Conservation (phyloP, 1,140 invertebrate genomes). For the Psilanteris sp. region DNA sequence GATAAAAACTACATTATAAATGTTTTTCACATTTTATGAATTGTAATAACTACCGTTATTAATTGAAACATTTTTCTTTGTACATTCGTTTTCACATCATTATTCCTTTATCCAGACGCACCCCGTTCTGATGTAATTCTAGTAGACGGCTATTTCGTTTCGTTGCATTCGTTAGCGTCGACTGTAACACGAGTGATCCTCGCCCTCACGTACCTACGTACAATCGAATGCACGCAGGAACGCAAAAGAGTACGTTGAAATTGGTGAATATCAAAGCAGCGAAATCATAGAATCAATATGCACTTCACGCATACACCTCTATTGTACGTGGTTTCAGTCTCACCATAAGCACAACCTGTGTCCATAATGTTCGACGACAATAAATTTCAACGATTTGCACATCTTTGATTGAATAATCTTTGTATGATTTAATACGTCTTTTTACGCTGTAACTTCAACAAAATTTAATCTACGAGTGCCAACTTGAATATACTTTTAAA, state of each 20-base stretch:
- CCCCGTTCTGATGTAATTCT: constrained; percentile 44
- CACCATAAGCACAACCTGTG: constrained; percentile 57
- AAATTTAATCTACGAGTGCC: background rate
- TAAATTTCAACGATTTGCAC: constrained; percentile 41
- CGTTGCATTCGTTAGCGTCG: constrained; percentile 53
- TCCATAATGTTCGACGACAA: constrained; percentile 44
- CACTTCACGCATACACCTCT: constrained; percentile 52
- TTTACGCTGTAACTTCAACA: too few relatives aligned
- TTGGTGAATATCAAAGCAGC: constrained; percentile 58
- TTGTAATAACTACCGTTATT: constrained; percentile 46
- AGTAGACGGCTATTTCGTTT: constrained; percentile 59
- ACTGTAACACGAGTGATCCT: constrained; percentile 54
- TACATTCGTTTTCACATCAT: constrained; percentile 54
- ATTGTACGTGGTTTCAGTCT: constrained; percentile 58
- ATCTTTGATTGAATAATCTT: constrained; percentile 34
- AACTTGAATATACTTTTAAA: too few relatives aligned
- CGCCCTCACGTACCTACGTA: constrained; percentile 52
- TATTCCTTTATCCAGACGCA: constrained; percentile 45
- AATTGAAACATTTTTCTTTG: constrained; percentile 60
- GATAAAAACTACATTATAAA: too few relatives aligned
- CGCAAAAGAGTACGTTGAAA: constrained; percentile 54
- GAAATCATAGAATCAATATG: constrained; percentile 64
- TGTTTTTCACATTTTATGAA: constrained; percentile 6
- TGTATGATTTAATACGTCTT: constrained; percentile 3
- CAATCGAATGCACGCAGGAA: constrained; percentile 50